These are phyloP conservation scores for Lasioglossum pauxillum DNA, from an alignment of 2,888 invertebrate species.

Conservation along the genomic window DNA sequence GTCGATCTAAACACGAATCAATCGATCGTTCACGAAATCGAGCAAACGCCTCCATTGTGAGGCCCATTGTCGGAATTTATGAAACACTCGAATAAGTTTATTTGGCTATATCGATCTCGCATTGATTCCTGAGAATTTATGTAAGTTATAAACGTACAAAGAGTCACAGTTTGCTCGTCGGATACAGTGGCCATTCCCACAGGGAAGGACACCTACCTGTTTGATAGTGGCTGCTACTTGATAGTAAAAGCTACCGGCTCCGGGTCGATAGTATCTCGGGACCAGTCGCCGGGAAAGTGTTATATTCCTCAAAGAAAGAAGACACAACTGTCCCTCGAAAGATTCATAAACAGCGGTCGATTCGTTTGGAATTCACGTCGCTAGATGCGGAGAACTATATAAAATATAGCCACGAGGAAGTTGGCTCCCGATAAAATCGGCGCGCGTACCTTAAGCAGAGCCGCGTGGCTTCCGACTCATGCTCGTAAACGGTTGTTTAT, in stretches of 20 bases:
- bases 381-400: constrained; percentile 14
- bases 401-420: constrained; percentile 43
- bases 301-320: background rate
- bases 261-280: background rate
- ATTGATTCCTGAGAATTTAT: background rate
- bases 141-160: background rate
- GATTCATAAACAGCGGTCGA: constrained; percentile 18
- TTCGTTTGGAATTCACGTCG: constrained; percentile 15
- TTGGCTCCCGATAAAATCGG: constrained; percentile 48
- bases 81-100: background rate
- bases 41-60: too few species aligned
- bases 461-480: constrained; percentile 26
- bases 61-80: too few species aligned
- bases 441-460: constrained; percentile 32
- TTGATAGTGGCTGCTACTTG: background rate
- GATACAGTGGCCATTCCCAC: background rate
- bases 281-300: background rate
- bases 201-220: background rate
- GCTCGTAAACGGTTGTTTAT: constrained; percentile 52
- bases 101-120: background rate
- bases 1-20: too few species aligned
- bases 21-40: too few species aligned
- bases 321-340: background rate
- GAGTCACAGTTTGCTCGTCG: background rate
- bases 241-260: background rate